A percentile compares a stretch with the other conserved stretches of the same genome.
These are phyloP conservation scores for Pelodytes ibericus DNA, from an alignment of 2,797 vertebrate genomes.

Conservation along the genomic window DNA sequence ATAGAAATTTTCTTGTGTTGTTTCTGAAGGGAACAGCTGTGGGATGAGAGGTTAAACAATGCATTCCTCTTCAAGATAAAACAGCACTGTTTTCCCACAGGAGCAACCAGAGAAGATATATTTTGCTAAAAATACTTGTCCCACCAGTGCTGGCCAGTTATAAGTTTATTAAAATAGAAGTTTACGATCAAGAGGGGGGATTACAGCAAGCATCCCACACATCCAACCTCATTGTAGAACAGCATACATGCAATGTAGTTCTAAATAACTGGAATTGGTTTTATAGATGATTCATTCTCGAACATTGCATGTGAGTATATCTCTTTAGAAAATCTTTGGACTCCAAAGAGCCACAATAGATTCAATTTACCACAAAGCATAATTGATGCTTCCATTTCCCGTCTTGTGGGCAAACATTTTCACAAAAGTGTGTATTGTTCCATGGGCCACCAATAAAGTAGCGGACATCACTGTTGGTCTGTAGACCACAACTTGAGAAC, in stretches of 20 bases:
- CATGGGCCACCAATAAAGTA: too few species aligned
- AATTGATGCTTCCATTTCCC: too few species aligned
- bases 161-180: slow-evolving; percentile 41
- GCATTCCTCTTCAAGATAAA: slow-evolving; percentile 50
- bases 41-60: slow-evolving; percentile 50
- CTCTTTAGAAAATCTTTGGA: too few species aligned
- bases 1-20: slow-evolving; percentile 42
- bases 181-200: slow-evolving; percentile 18
- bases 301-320: neutral
- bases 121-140: slow-evolving; percentile 50
- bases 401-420: too few species aligned
- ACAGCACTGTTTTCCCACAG: slow-evolving; percentile 42
- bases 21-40: slow-evolving; percentile 48
- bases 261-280: neutral
- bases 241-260: neutral
- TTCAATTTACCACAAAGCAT: too few species aligned
- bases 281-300: neutral
- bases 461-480: too few species aligned
- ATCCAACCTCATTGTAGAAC: neutral
- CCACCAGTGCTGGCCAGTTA: slow-evolving; percentile 38
- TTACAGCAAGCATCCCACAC: slow-evolving; percentile 6
- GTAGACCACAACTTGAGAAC: too few species aligned
- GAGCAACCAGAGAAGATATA: slow-evolving; percentile 48
- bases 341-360: too few species aligned
- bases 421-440: too few species aligned